Evolutionary conservation across 2,888 invertebrate species (phyloP).

Genomic region (Philopedon plagiatum): DNA sequence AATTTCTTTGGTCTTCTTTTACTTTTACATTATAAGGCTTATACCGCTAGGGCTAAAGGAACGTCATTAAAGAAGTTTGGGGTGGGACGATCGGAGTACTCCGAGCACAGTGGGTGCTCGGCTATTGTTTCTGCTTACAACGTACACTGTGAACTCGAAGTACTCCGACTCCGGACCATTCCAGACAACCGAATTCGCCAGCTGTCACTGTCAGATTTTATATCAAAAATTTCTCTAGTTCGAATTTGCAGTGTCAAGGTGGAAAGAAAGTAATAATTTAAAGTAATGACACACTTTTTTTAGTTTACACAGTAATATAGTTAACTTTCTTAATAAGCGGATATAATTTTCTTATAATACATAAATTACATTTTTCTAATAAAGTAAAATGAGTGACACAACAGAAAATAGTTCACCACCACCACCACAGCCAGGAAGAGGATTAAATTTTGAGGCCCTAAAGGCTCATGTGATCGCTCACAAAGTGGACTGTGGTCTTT

Average conservation of each 20-base stretch:
- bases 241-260: constrained; percentile 17
- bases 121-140: no score
- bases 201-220: not conserved
- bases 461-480: constrained; percentile 83
- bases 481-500: constrained; percentile 89
- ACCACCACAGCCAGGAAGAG: constrained; percentile 58
- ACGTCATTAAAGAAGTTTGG: no score
- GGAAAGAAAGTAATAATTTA: constrained; percentile 13
- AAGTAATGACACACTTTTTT: constrained; percentile 21
- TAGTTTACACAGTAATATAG: constrained; percentile 1
- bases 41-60: no score
- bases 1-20: no score
- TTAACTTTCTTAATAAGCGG: not conserved
- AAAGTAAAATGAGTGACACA: constrained; percentile 2
- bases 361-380: not conserved
- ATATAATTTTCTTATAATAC: not conserved
- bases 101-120: no score
- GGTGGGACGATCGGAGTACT: no score
- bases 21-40: no score
- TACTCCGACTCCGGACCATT: no score
- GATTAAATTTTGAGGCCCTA: constrained; percentile 74
- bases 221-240: constrained; percentile 4
- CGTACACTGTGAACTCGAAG: no score
- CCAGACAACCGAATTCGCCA: no score
- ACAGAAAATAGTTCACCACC: constrained; percentile 6